A percentile compares a stretch with the other conserved stretches of the same genome.
Conservation (phyloP, 2,797 vertebrate genomes). For the Tenualosa ilisha region DNA sequence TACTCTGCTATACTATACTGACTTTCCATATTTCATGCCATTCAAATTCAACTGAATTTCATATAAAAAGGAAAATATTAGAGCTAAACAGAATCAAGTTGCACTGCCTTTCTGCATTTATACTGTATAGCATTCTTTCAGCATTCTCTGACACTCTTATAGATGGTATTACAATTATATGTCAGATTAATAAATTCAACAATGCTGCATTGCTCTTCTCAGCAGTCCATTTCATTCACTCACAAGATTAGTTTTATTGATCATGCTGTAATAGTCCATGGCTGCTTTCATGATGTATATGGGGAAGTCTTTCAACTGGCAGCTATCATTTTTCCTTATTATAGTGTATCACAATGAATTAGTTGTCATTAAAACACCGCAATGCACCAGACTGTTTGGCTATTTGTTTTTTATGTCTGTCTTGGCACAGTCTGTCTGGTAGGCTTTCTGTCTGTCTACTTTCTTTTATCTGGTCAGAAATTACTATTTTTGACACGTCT, state of each 20-base stretch:
- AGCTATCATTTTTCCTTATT: not conserved
- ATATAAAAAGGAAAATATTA: not conserved
- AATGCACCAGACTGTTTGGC: conserved; percentile 3
- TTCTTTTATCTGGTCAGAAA: not conserved
- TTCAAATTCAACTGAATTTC: not conserved
- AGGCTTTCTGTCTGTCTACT: not conserved
- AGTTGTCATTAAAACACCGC: conserved; percentile 14
- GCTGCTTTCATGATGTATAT: not conserved
- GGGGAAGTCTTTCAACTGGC: not conserved
- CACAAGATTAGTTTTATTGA: conserved; percentile 22
- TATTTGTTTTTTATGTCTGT: conserved; percentile 25
- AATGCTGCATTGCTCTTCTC: not conserved
- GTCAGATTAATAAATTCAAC: not conserved
- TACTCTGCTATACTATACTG: too few relatives aligned
- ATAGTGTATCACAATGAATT: not conserved
- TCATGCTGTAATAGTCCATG: conserved; percentile 21
- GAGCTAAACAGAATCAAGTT: not conserved
- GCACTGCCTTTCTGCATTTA: not conserved
- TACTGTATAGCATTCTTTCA: not conserved
- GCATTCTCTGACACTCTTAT: not conserved
- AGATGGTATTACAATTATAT: not conserved
- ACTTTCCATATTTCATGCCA: not conserved
- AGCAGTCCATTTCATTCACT: not conserved
- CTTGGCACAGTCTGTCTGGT: not conserved
- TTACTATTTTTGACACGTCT: not conserved